Conservation (phyloP, 2,797 vertebrate species). For the Sebastes ruberrimus region DNA sequence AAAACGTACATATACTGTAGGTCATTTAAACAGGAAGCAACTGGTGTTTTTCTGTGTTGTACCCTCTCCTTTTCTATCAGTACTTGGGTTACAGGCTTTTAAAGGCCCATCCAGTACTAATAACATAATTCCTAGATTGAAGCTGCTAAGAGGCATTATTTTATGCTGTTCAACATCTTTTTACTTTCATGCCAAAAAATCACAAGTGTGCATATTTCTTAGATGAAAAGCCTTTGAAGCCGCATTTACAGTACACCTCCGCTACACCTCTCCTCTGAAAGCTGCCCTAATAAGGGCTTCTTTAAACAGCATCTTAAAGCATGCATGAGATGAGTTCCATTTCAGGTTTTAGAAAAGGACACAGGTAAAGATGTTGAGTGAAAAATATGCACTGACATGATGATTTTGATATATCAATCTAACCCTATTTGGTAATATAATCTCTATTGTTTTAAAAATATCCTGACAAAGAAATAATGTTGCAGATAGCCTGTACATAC, state of each 20-base stretch:
- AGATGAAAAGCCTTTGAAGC: conserved; percentile 30
- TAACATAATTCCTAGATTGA: neutral
- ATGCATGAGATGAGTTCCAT: neutral
- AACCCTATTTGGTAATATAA: neutral
- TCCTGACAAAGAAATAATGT: neutral
- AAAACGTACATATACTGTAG: neutral
- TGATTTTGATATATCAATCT: neutral
- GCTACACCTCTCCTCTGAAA: neutral
- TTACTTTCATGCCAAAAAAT: neutral
- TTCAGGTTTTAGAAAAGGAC: neutral
- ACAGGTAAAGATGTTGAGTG: neutral
- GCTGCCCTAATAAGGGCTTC: conserved; percentile 8
- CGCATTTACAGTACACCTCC: neutral
- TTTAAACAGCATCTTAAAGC: conserved; percentile 3
- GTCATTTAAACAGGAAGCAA: neutral
- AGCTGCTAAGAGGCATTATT: conserved; percentile 11
- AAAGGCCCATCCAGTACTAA: neutral
- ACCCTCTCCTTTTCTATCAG: neutral
- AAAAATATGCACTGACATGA: neutral
- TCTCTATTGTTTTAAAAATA: neutral
- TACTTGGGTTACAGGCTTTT: neutral
- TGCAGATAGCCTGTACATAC: neutral
- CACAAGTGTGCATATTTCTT: neutral
- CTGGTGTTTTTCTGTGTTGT: neutral
- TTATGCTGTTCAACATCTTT: conserved; percentile 12